A percentile compares a stretch with the other conserved stretches of the same genome.
Conservation (phyloP, 2,797 vertebrate species). For the Thamnophis elegans region DNA sequence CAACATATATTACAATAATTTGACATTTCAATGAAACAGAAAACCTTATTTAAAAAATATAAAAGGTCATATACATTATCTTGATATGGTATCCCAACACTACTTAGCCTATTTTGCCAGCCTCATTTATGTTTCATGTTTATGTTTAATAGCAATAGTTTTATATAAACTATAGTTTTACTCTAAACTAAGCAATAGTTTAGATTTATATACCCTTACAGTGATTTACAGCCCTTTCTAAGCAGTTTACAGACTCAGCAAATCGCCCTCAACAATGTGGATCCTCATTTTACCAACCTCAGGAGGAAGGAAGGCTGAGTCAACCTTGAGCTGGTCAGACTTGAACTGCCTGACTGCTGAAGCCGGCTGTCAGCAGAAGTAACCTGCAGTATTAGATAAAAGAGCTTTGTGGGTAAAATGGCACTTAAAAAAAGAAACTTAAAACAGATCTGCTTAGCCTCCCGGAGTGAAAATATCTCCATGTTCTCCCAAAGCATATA, state of each 20-base stretch:
- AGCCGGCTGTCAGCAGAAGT: not conserved
- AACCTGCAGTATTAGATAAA: not conserved
- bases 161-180: no score
- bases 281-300: not conserved
- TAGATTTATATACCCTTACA: no score
- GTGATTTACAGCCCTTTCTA: no score
- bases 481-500: not conserved
- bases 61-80: conserved; percentile 44
- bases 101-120: not conserved
- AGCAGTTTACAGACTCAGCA: no score
- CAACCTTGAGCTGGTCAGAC: not conserved
- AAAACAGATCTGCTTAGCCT: not conserved
- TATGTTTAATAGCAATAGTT: not conserved
- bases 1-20: not conserved
- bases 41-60: conserved; percentile 24
- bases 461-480: not conserved
- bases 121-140: not conserved
- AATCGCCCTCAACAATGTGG: not conserved
- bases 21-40: conserved; percentile 25
- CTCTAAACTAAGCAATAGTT: no score
- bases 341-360: not conserved
- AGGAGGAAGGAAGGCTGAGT: not conserved
- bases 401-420: not conserved
- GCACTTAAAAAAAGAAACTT: not conserved
- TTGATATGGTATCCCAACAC: conserved; percentile 6